Base-by-base conservation (phyloP, 2,113 vertebrate genomes). In the Elephantulus edwardii region DNA sequence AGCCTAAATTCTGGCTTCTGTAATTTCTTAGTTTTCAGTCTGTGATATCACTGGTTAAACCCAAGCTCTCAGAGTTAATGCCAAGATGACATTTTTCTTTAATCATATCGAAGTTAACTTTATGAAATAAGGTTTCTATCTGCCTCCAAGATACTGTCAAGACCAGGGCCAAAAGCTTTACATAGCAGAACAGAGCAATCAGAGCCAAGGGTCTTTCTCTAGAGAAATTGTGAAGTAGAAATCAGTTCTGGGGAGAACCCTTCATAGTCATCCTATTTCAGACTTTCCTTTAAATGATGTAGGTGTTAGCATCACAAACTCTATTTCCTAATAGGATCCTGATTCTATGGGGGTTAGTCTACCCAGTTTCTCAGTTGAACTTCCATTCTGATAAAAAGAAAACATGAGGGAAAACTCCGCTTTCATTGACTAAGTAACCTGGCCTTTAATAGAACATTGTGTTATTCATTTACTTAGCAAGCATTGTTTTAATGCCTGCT, bases 81-180 rank as follows among this genome's bases (percentile, higher is more conserved):
- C 94, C 95, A 96, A 94, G 64, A 94, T 74, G 56, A 89, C 48
- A 30, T 68, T 89, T 90, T n/a, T n/a, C n/a, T n/a, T 96, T 91
- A 94, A 83, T 93, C 38, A 2, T 96, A 91, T 96, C 91, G 96
- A 90, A 96, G 95, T 96, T 91, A n/a, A 94, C 93, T 88, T 95
- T 88, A 91, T 93, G 90, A 95, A 93, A 95, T 87, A 94, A 92
- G 78, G 64, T 86, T 92, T 40, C 91, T 93, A 58, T 91, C 50
- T 92, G 88, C 82, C 93, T 94, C 91, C 94, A 96, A 95, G 88
- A 86, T 88, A 72, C 95, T 96, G 94, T 93, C 91, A 96, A 80
- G 46, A 20, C 64, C 80, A 48, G 28, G 66, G 91, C 94, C 94
- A 95, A 96, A 87, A 93, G n/a, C 35, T 86, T 81, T 66, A n/a